These are phyloP conservation scores for Phortica variegata DNA, from an alignment of 1,140 invertebrate genomes.

Conservation along the genomic window DNA sequence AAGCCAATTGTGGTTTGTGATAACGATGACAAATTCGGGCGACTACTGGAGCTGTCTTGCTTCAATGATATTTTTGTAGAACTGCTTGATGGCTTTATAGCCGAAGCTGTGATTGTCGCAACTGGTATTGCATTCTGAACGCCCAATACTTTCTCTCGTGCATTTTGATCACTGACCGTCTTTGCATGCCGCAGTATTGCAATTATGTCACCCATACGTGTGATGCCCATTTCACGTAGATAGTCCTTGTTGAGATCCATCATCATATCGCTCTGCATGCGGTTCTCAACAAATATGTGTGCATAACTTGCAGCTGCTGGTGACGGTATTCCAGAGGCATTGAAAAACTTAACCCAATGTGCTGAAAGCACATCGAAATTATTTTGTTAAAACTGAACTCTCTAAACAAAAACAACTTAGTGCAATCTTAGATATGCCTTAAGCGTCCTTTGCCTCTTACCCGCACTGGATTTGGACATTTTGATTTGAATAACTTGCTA, in stretches of 20 bases:
- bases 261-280: conserved; percentile 79
- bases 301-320: conserved; percentile 76
- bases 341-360: conserved; percentile 77
- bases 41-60: too few relatives aligned
- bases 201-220: conserved; percentile 80
- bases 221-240: conserved; percentile 79
- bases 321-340: conserved; percentile 72
- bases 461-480: conserved; percentile 44
- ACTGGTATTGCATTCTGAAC: conserved; percentile 53
- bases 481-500: too few relatives aligned
- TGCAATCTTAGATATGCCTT: too few relatives aligned
- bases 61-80: background rate
- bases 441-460: too few relatives aligned
- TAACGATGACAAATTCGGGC: too few relatives aligned
- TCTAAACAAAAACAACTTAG: too few relatives aligned
- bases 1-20: too few relatives aligned
- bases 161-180: conserved; percentile 67
- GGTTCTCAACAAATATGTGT: conserved; percentile 77
- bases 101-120: conserved; percentile 49
- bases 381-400: too few relatives aligned
- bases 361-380: too few relatives aligned
- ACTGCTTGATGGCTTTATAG: conserved; percentile 5
- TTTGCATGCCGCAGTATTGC: conserved; percentile 80
- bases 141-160: conserved; percentile 61
- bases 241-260: conserved; percentile 80